Evolutionary conservation across 2,888 invertebrate genomes (phyloP), one percentile per base, ranked within the genome.

Genomic region (Leistus spinibarbis): DNA sequence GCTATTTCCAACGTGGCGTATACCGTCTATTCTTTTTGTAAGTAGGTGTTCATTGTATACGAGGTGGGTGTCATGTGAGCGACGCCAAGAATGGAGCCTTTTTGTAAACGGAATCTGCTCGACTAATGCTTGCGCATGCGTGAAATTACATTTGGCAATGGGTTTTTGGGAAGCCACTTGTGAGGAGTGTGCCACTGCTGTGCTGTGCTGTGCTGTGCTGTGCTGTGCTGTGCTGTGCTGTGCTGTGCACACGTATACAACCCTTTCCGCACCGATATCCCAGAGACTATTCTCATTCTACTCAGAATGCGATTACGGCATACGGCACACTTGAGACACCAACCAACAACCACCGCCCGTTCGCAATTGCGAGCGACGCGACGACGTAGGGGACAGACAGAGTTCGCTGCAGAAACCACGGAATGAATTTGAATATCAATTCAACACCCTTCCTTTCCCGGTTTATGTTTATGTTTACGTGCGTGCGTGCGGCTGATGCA

Each of bases 71-170:
- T 56, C 67, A 73, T 40, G 53, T 53, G 73, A 67, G 60, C 27
- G 60, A 22, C 60, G 62, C 54, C 74, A 63, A 74, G 68, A 66
- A 68, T 68, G 63, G 66, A 62, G 40, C 62, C 22, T 74, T 74
- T 74, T 74, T 74, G 74, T 74, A 57, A 62, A 68, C 23, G 74
- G 74, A 74, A 74, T 74, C 67, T 69, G 69, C 69, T 69, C 75
- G 69, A 63, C 68, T 81, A 80, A 79, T 79, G 80, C 78, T 80
- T 79, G 80, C 79, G 80, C 79, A 81, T 79, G 81, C 83, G 83
- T 82, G 82, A 83, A 83, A 83, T 83, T 83, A 83, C 82, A 82
- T 82, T 82, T 82, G 82, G 82, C 83, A 82, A 83, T 82, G 82
- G 81, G 81, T 82, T 80, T 79, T 79, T 67, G 76, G 76, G 57